Evolutionary conservation across 2,113 vertebrate genomes (phyloP), one percentile per base, ranked within the genome.

Genomic region (Noturus placidus): DNA sequence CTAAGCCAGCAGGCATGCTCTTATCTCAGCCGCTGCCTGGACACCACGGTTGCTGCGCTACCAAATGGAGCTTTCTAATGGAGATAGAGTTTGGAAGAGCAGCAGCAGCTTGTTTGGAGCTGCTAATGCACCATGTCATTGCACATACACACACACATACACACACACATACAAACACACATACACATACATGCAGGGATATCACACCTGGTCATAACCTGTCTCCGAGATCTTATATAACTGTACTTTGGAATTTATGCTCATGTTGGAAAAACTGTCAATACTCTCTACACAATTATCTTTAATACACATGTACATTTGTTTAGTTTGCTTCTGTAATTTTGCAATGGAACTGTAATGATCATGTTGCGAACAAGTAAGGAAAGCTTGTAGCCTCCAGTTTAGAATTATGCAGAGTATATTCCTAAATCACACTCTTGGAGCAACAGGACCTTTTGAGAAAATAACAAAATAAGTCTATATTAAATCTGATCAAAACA

Each of bases 1-100:
- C 89, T 89, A 88, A 91, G 89, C 90, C 82, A 80, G 54, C 67
- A 86, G 88, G 57, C 85, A 20, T 67, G 77, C 89, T 89, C 91
- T 95, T 93, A 94, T 94, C 94, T 93, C 81, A 87, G 72, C 50
- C 1, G 80, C 52, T 87, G 89, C 85, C 90, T 91, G 89, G 91
- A 90, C 88, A 90, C 91, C 89, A 83, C 14, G 86, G 92, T 92
- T 89, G 91, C 91, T 42, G 90, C 69, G 92, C 90, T 90, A 91
- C 90, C 83, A 87, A 84, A 89, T 74, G 69, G 14, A 83, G 83
- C n/a, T 81, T 90, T 87, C 84, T 85, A 85, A 90, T 76, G 69
- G 22, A 80, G 80, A 27, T 82, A 65, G 87, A 69, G 84, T 82
- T 88, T 86, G 27, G 87, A 85, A 90, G 83, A 80, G 80, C 87